phyloP scores from a whole-genome alignment of 2,797 vertebrate genomes.

The Argyrosomus regius region DNA sequence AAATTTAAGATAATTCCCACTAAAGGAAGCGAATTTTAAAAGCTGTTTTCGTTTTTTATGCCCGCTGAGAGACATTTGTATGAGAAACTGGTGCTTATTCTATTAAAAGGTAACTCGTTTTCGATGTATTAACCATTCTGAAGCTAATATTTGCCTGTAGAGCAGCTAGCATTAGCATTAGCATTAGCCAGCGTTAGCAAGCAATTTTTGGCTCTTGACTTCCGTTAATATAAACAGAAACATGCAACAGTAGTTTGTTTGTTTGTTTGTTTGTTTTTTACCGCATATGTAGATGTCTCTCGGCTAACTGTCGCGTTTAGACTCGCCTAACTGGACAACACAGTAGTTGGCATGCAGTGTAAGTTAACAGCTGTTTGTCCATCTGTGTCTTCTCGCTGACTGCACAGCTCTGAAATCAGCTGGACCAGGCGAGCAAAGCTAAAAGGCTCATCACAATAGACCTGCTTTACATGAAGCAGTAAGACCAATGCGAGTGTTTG shows the following conservation, averaged over 20 bases:
- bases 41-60: not conserved
- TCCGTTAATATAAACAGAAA: not conserved
- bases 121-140: rapidly evolving
- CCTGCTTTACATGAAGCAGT: not conserved
- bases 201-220: not conserved
- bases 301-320: not conserved
- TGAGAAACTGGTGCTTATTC: not conserved
- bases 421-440: not conserved
- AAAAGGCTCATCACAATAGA: not conserved
- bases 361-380: slow-evolving; percentile 53
- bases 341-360: not conserved
- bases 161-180: slow-evolving; percentile 57
- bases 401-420: not conserved
- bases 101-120: slow-evolving; percentile 54
- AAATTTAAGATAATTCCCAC: slow-evolving; percentile 21
- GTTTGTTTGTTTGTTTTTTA: rapidly evolving
- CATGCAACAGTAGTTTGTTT: too few species aligned
- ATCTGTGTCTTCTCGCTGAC: slow-evolving; percentile 4
- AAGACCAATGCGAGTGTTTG: too few species aligned
- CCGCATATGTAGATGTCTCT: rapidly evolving
- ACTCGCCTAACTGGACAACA: rapidly evolving
- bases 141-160: not conserved
- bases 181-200: slow-evolving; percentile 25
- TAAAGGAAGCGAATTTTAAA: not conserved
- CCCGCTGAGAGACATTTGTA: rapidly evolving